A percentile compares a stretch with the other conserved stretches of the same genome.
Evolutionary conservation across 2,797 vertebrate genomes (phyloP).

Genomic region (Arrhamphus sclerolepis): DNA sequence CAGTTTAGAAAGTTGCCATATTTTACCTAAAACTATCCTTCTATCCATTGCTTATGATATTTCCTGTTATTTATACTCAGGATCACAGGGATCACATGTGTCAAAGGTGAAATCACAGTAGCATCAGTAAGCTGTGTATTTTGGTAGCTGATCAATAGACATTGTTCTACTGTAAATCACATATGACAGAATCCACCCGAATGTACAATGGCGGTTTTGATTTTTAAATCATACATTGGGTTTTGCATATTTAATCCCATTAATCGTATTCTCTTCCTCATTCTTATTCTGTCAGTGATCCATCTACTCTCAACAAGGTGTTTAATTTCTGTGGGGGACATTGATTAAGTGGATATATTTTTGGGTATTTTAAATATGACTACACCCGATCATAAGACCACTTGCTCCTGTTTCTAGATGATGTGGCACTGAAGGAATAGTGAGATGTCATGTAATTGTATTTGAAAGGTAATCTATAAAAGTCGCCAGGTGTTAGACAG

Average conservation of each 20-base stretch:
- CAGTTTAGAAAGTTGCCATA: slow-evolving; percentile 11
- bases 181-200: no score
- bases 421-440: slow-evolving; percentile 12
- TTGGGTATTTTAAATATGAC: neutral
- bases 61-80: no score
- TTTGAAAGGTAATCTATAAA: slow-evolving; percentile 61
- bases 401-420: neutral
- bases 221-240: no score
- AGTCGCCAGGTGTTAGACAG: slow-evolving; percentile 30
- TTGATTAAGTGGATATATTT: no score
- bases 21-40: slow-evolving; percentile 6
- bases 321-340: no score
- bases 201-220: no score
- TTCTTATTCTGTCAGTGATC: neutral
- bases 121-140: neutral
- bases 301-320: neutral
- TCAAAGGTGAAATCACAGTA: no score
- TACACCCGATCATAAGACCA: neutral
- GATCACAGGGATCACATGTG: no score
- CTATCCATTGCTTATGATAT: neutral
- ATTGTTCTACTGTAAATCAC: neutral
- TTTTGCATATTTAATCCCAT: neutral
- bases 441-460: slow-evolving; percentile 43
- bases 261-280: neutral
- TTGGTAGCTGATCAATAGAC: neutral